Percentiles rank a stretch among this genome's conserved stretches.
Evolutionary conservation across 2,888 invertebrate species (phyloP).

Genomic region (Polylopha cassiicola): DNA sequence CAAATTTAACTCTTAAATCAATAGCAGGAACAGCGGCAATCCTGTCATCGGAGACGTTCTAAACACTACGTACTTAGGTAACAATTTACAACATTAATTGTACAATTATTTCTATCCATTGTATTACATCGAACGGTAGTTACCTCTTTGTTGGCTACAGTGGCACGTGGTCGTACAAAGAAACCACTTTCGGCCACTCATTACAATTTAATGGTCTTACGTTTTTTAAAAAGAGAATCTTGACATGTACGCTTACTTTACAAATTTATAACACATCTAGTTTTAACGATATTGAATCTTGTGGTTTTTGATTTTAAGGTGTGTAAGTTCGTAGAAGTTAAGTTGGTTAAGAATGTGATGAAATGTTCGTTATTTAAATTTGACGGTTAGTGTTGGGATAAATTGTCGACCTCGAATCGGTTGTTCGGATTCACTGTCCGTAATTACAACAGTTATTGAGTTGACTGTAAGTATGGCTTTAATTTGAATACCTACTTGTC

Average conservation of each 20-base stretch:
- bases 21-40: no score
- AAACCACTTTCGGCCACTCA: conserved; percentile 70
- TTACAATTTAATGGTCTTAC: conserved; percentile 73
- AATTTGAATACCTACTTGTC: conserved; percentile 42
- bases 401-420: conserved; percentile 66
- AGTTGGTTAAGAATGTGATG: conserved; percentile 39
- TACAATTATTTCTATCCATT: conserved; percentile 71
- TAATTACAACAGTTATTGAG: conserved; percentile 51
- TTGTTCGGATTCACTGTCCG: conserved; percentile 66
- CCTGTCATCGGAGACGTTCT: not conserved
- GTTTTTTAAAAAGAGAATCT: conserved; percentile 54
- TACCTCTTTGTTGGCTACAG: conserved; percentile 56
- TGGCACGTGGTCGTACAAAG: conserved; percentile 71
- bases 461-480: conserved; percentile 46
- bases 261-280: conserved; percentile 24
- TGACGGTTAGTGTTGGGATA: conserved; percentile 66
- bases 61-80: conserved; percentile 38
- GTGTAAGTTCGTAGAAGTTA: conserved; percentile 16
- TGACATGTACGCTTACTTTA: conserved; percentile 52
- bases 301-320: conserved; percentile 23
- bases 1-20: no score
- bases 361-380: conserved; percentile 67
- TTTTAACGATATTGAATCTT: conserved; percentile 29
- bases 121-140: conserved; percentile 70
- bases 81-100: conserved; percentile 63